Evolutionary conservation across 1,140 invertebrate species (phyloP).

Genomic region (Bombus confusus): DNA sequence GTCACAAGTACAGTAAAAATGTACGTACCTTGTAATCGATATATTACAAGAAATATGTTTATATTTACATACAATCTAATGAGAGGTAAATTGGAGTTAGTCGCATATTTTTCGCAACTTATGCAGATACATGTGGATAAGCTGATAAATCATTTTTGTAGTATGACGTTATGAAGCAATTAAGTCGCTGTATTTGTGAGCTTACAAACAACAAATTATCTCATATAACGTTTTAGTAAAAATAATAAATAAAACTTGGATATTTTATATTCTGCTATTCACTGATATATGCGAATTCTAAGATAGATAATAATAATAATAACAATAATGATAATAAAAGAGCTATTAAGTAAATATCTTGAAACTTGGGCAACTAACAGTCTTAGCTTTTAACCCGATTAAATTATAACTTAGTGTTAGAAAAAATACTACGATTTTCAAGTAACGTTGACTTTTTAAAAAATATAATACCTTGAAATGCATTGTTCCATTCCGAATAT

Average conservation of each 20-base stretch:
- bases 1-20: conserved; percentile 56
- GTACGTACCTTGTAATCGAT: conserved; percentile 50
- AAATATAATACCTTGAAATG: conserved; percentile 13
- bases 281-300: not conserved
- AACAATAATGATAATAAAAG: not conserved
- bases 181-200: conserved; percentile 44
- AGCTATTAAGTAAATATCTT: conserved; percentile 45
- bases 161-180: conserved; percentile 44
- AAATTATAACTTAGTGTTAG: conserved; percentile 45
- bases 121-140: conserved; percentile 23
- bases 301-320: not conserved
- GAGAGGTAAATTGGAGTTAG: conserved; percentile 36
- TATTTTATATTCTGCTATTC: not conserved
- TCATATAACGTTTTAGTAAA: conserved; percentile 3
- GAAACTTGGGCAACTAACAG: conserved; percentile 32
- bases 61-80: conserved; percentile 59
- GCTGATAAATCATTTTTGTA: conserved; percentile 35
- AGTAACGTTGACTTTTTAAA: conserved; percentile 19
- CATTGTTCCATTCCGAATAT: not conserved
- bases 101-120: conserved; percentile 44
- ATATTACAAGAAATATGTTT: conserved; percentile 55
- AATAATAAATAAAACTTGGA: conserved; percentile 20
- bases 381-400: conserved; percentile 33
- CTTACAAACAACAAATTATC: conserved; percentile 45
- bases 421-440: conserved; percentile 36